These are phyloP conservation scores for Trissolcus basalis DNA, from an alignment of 1,140 invertebrate genomes.

Conservation along the genomic window DNA sequence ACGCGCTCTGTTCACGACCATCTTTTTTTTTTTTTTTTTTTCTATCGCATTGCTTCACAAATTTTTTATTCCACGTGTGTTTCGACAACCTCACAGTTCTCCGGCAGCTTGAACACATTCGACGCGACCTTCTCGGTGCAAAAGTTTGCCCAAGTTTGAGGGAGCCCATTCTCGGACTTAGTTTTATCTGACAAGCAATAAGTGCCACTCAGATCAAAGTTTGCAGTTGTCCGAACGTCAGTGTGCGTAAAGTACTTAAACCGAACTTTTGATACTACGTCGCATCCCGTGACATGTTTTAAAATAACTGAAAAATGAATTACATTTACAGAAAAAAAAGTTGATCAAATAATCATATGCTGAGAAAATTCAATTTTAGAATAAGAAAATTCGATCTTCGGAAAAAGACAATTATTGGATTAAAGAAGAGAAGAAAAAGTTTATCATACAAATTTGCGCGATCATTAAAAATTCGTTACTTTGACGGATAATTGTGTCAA, in stretches of 20 bases:
- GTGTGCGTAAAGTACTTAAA: background rate
- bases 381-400: too few relatives aligned
- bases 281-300: background rate
- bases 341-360: background rate
- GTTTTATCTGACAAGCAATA: slow-evolving; percentile 2
- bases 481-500: slow-evolving; percentile 30
- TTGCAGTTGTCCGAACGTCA: background rate
- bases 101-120: background rate
- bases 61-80: background rate
- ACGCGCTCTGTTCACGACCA: too few relatives aligned
- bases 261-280: background rate
- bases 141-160: background rate
- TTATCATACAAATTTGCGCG: slow-evolving; percentile 16
- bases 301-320: too few relatives aligned
- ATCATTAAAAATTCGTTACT: slow-evolving; percentile 26
- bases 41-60: background rate
- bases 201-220: background rate
- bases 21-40: background rate
- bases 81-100: background rate
- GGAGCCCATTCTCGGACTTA: background rate
- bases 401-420: too few relatives aligned
- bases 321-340: too few relatives aligned
- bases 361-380: too few relatives aligned
- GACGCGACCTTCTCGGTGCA: background rate
- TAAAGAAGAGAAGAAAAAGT: background rate